These are phyloP conservation scores for Phortica variegata DNA, from an alignment of 1,140 invertebrate genomes.

Conservation along the genomic window DNA sequence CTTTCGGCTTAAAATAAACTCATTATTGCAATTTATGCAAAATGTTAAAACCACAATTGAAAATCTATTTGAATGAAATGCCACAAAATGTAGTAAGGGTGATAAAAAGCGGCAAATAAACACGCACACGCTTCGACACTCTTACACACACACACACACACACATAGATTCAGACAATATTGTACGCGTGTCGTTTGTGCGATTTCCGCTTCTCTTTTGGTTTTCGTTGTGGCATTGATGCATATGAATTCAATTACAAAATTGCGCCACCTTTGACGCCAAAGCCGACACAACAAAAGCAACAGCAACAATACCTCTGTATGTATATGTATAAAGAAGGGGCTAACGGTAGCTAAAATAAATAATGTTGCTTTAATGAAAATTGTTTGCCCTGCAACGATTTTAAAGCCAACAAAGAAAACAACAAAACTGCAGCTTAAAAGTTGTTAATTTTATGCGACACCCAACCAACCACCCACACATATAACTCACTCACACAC, in stretches of 20 bases:
- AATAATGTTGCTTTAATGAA: slow-evolving; percentile 41
- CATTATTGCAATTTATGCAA: slow-evolving; percentile 56
- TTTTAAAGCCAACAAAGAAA: too few species aligned
- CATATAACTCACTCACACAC: too few species aligned
- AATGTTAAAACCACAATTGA: slow-evolving; percentile 54
- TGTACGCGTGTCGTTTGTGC: slow-evolving; percentile 3
- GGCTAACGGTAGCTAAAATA: slow-evolving; percentile 14
- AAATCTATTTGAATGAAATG: slow-evolving; percentile 56
- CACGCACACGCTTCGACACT: slow-evolving; percentile 3
- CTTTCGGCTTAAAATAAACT: slow-evolving; percentile 34
- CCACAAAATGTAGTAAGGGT: slow-evolving; percentile 20
- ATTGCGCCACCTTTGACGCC: slow-evolving; percentile 40
- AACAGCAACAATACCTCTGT: slow-evolving; percentile 8
- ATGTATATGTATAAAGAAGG: slow-evolving; percentile 1
- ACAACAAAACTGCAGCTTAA: slow-evolving; percentile 9
- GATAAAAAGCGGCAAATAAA: neutral
- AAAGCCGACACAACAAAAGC: slow-evolving; percentile 19
- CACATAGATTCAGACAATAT: neutral
- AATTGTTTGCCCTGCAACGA: slow-evolving; percentile 26
- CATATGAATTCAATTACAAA: slow-evolving; percentile 57
- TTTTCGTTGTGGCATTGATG: slow-evolving; percentile 40
- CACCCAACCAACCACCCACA: slow-evolving; percentile 26
- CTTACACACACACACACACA: slow-evolving; percentile 7
- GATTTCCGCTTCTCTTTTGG: slow-evolving; percentile 7
- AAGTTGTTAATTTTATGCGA: slow-evolving; percentile 56